Evolutionary conservation across 2,113 vertebrate species (phyloP).

Genomic region (Scomber scombrus): DNA sequence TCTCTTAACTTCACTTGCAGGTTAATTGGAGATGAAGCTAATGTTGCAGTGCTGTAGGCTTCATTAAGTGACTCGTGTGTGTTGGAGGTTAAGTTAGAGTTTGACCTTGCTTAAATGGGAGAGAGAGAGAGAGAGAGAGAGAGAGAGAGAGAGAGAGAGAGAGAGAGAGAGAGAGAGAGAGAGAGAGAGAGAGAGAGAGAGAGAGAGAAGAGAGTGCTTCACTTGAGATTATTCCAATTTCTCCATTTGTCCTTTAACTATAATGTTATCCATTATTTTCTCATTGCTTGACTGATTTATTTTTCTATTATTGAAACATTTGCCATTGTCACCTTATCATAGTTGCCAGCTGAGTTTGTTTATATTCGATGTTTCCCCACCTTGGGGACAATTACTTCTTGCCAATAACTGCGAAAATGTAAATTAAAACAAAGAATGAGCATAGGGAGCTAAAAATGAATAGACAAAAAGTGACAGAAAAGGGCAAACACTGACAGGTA

Average conservation of each 20-base stretch:
- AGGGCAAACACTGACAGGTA: not conserved
- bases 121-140: too few relatives aligned
- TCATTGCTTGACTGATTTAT: constrained; percentile 7
- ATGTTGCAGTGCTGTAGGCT: not conserved
- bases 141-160: too few relatives aligned
- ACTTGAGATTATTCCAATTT: not conserved
- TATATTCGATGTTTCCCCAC: constrained; percentile 25
- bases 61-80: not conserved
- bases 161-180: too few relatives aligned
- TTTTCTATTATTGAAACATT: constrained; percentile 9
- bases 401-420: constrained; percentile 27
- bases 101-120: not conserved
- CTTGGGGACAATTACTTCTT: constrained; percentile 20
- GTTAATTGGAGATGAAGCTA: constrained; percentile 2
- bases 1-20: too few relatives aligned
- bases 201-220: too few relatives aligned
- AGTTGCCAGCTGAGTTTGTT: constrained; percentile 27
- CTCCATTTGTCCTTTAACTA: not conserved
- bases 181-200: too few relatives aligned
- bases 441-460: constrained; percentile 1
- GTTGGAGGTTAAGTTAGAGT: not conserved
- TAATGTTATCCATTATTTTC: constrained; percentile 9
- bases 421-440: constrained; percentile 24
- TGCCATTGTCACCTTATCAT: not conserved
- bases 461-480: constrained; percentile 1